Evolutionary conservation across 2,113 vertebrate genomes (phyloP), one percentile per base, ranked within the genome.

Genomic region (Oplegnathus fasciatus): DNA sequence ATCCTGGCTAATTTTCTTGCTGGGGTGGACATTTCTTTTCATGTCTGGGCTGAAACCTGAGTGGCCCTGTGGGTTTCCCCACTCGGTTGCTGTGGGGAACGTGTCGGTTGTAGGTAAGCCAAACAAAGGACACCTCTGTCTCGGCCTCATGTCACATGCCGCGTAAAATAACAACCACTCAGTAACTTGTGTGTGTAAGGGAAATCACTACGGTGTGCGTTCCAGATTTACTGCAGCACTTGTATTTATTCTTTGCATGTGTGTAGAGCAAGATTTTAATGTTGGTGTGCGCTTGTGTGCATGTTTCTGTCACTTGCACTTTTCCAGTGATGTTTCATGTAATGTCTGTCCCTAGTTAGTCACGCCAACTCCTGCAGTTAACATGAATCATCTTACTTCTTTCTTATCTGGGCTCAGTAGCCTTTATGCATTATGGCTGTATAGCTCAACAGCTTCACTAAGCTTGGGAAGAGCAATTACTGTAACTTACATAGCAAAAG

Each of bases 111-210:
- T 70, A 90, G 82, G 88, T 86, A 62, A 62, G 68, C 79, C 73
- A 78, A 42, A 95, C 94, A 95, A 95, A 93, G 91, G 83, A 90
- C 90, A 91, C 83, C 82, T 89, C 90, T 94, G 94, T 94, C 84
- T 91, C 24, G 30, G 87, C 83, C 66, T 73, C 37, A 60, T 84
- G 88, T 94, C 91, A 92, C 88, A 89, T 40, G 60, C 66, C 34
- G 89, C 87, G 84, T 93, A 92, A 81, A 92, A 94, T 88, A 93
- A 92, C 90, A 91, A 62, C 52, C 78, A 78, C 83, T 88, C 78
- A 48, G 71, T 42, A 64, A 75, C 61, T 57, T 73, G 69, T 71
- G 85, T 62, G 50, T 79, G 65, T 79, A 24, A 40, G 75, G 50
- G 69, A 84, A 89, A 79, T 75, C 69, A 64, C 46, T 46, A 5